A percentile compares a stretch with the other conserved stretches of the same genome.
Evolutionary conservation across 1,140 invertebrate species (phyloP).

Genomic region (Heliconius eleuchia): DNA sequence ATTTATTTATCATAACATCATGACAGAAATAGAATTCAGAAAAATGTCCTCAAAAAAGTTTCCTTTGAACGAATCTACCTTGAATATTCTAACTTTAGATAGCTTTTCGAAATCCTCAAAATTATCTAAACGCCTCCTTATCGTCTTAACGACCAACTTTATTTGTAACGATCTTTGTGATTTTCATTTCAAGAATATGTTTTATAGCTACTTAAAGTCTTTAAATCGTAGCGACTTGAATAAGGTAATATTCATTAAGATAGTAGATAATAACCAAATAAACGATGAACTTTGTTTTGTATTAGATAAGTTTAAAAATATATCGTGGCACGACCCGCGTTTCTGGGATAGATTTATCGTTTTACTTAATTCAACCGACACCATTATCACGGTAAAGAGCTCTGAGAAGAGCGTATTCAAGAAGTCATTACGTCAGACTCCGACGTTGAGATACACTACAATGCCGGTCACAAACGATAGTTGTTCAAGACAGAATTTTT

Average conservation of each 20-base stretch:
- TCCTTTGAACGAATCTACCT: conserved; percentile 60
- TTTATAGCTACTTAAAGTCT: conserved; percentile 77
- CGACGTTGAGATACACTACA: conserved; percentile 75
- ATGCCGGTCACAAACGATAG: conserved; percentile 76
- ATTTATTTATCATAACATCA: conserved; percentile 89
- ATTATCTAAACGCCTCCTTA: conserved; percentile 74
- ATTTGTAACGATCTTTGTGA: conserved; percentile 76
- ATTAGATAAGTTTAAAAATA: conserved; percentile 76
- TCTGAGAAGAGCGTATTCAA: conserved; percentile 75
- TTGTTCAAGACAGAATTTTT: conserved; percentile 77
- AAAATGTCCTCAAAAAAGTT: conserved; percentile 74
- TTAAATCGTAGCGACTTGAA: conserved; percentile 73
- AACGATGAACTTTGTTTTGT: conserved; percentile 72
- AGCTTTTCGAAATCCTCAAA: conserved; percentile 78
- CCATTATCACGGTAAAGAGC: conserved; percentile 75
- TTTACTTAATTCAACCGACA: conserved; percentile 74
- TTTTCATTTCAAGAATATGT: conserved; percentile 77
- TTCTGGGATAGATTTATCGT: conserved; percentile 75
- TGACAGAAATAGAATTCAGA: conserved; percentile 87
- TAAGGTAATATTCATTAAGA: conserved; percentile 76
- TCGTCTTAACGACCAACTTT: conserved; percentile 77
- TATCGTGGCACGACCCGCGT: conserved; percentile 71
- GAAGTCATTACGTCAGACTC: conserved; percentile 72
- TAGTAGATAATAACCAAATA: conserved; percentile 75
- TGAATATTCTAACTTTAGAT: conserved; percentile 77